Evolutionary conservation across 92 coral and sea anemone genomes (phyloP).

Genomic region (Virgularia gustaviana): DNA sequence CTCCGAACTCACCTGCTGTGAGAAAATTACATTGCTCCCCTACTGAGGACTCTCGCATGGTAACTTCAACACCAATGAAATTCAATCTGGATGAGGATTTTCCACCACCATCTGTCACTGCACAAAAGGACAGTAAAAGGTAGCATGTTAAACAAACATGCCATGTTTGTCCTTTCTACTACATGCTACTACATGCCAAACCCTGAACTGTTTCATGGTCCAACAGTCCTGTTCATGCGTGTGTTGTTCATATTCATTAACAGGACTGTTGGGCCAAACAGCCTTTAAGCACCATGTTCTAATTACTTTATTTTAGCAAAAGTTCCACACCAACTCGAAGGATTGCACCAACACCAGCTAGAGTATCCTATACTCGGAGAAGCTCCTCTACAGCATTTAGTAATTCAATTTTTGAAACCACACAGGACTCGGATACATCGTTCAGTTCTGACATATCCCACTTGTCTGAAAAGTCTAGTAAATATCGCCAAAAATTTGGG

Average conservation of each 20-base stretch:
- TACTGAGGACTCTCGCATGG: conserved; percentile 48
- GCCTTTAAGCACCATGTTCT: too few species aligned
- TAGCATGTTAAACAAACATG: neutral
- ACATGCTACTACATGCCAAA: too few species aligned
- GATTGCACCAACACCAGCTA: conserved; percentile 85
- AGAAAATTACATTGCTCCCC: conserved; percentile 55
- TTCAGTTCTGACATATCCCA: conserved; percentile 4
- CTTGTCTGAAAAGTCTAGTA: too few species aligned
- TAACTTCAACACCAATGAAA: conserved; percentile 50
- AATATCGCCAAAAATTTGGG: conserved; percentile 9
- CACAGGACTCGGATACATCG: conserved; percentile 16
- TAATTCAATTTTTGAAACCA: conserved; percentile 37
- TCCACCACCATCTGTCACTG: conserved; percentile 76
- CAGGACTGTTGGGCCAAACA: too few species aligned
- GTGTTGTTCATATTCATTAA: too few species aligned
- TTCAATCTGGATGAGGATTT: conserved; percentile 81
- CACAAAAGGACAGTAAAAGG: conserved; percentile 4
- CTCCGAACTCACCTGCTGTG: conserved; percentile 67
- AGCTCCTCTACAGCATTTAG: conserved; percentile 35
- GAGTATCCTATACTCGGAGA: conserved; percentile 43
- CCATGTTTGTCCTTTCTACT: too few species aligned
- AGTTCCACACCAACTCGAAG: conserved; percentile 70
- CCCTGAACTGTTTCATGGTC: too few species aligned
- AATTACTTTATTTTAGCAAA: conserved; percentile 52
- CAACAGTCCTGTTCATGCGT: too few species aligned